Evolutionary conservation across 2,113 vertebrate species (phyloP), one percentile per base, ranked within the genome.

Genomic region (Xenopus tropicalis): DNA sequence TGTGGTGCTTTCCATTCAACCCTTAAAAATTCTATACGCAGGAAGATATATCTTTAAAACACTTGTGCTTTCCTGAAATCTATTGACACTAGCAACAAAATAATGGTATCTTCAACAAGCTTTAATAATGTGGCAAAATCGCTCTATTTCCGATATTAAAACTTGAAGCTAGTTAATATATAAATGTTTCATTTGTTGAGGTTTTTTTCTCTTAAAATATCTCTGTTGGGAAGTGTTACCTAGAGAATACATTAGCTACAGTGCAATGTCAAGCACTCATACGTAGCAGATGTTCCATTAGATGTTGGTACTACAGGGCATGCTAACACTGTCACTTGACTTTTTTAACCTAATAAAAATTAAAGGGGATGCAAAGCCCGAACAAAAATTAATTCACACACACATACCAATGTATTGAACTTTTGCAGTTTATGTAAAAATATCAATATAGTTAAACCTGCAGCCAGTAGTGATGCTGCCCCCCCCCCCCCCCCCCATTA

Each of bases 151-250:
- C 79, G 84, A 62, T 83, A 82, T 88, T 86, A 83, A 84, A 83
- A 80, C 82, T 85, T 85, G 78, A 89, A 87, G 88, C 84, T 86
- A 85, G 82, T 86, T 86, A 83, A 83, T 89, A 86, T 90, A 87
- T 83, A 89, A 91, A 84, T 85, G 85, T 90, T 62, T 74, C 46
- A 19, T 83, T 86, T 86, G 87, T 88, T 88, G 91, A 88, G 91
- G 90, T 89, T 90, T 93, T 91, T 91, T 86, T 91, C 90, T 91
- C 89, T 94, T 82, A 86, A 91, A 87, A 94, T 94, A 86, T 88
- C 89, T 91, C 82, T 83, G 94, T 93, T 85, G 93, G 83, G 90
- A 84, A 88, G 91, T 88, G 84, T 83, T 71, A 70, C 70, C 67
- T 69, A 79, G 82, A 79, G 79, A 87, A 84, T 86, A 81, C 84